Percentiles rank a stretch among this genome's conserved stretches.
Evolutionary conservation across 2,888 invertebrate species (phyloP).

Genomic region (Epinotia bilunana): DNA sequence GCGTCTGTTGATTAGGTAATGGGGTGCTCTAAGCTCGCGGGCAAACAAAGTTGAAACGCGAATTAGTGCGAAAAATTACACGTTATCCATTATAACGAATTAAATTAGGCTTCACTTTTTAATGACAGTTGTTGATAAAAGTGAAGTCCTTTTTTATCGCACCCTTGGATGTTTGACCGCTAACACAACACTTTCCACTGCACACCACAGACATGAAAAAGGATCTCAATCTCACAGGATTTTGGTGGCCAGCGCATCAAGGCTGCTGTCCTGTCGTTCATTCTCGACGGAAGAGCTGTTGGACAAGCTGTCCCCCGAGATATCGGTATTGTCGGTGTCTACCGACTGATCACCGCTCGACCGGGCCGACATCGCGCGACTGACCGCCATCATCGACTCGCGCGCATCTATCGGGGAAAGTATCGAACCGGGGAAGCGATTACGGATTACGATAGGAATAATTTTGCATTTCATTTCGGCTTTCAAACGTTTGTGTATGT

Average conservation of each 20-base stretch:
- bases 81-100: neutral
- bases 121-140: no score
- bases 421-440: slow-evolving; percentile 50
- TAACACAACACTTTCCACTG: slow-evolving; percentile 20
- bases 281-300: slow-evolving; percentile 52
- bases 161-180: neutral
- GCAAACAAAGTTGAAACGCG: neutral
- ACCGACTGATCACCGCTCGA: slow-evolving; percentile 51
- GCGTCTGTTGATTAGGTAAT: neutral
- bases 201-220: slow-evolving; percentile 31
- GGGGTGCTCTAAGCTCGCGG: neutral
- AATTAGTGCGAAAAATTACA: neutral
- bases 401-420: slow-evolving; percentile 59
- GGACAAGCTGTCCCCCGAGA: slow-evolving; percentile 74
- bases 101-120: neutral
- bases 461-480: slow-evolving; percentile 54
- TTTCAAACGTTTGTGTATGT: slow-evolving; percentile 47
- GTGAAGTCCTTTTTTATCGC: neutral
- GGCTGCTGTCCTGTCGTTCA: slow-evolving; percentile 51
- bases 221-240: slow-evolving; percentile 68
- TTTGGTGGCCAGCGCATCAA: slow-evolving; percentile 43
- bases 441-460: slow-evolving; percentile 52
- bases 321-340: slow-evolving; percentile 49
- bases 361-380: slow-evolving; percentile 49
- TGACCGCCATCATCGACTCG: slow-evolving; percentile 59